Evolutionary conservation across 2,888 invertebrate genomes (phyloP).

Genomic region (Acrobasis repandana): DNA sequence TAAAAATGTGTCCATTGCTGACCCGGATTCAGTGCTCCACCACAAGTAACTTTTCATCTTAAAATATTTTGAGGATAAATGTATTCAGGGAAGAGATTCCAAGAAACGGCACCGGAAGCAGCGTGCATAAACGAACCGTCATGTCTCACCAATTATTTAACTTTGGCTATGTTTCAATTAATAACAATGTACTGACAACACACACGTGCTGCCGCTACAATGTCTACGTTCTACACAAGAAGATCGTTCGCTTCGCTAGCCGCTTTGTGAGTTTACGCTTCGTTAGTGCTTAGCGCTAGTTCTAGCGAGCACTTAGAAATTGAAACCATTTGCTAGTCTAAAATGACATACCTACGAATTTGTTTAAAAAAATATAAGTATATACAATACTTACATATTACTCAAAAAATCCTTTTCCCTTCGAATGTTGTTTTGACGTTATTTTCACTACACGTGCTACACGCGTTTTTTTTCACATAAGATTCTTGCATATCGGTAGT

Average conservation of each 20-base stretch:
- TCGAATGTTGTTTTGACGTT: no score
- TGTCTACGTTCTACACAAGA: not conserved
- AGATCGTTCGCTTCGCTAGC: not conserved
- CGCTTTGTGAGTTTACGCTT: not conserved
- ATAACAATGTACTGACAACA: conserved; percentile 8
- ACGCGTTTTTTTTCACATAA: no score
- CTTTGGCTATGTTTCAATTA: conserved; percentile 15
- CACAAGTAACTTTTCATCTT: not conserved
- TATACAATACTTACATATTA: no score
- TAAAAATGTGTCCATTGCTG: not conserved
- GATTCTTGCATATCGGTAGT: no score
- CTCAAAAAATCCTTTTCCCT: no score
- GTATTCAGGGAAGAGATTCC: not conserved
- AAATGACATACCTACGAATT: not conserved
- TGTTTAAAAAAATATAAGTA: no score
- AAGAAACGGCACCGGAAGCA: conserved; percentile 9
- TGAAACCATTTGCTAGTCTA: not conserved
- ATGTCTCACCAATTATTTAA: conserved; percentile 5
- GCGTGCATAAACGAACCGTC: conserved; percentile 3
- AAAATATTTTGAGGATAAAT: not conserved
- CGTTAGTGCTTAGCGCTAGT: not conserved
- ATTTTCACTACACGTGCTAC: no score
- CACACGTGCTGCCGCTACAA: not conserved
- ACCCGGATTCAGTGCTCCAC: not conserved
- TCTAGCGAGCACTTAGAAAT: not conserved